These are phyloP conservation scores for Trididemnum nubilum DNA, from an alignment of 23 tunicate species.

Conservation along the genomic window DNA sequence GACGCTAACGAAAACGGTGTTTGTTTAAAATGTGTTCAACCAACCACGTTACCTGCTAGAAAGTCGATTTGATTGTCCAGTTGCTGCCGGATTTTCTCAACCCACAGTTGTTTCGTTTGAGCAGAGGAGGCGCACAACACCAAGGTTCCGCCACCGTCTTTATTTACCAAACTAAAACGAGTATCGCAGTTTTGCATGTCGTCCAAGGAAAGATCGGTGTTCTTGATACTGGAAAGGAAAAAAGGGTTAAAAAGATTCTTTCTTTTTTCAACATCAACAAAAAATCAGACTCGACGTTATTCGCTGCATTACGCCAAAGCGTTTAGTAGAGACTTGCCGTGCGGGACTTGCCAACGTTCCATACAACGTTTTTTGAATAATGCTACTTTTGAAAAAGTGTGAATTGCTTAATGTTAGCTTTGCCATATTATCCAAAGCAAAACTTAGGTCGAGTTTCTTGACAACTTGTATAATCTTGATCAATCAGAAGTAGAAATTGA, in stretches of 20 bases:
- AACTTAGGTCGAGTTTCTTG: too few relatives aligned
- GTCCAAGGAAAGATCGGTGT: slow-evolving; percentile 40
- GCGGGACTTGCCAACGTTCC: too few relatives aligned
- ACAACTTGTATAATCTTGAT: too few relatives aligned
- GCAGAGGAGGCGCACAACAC: slow-evolving; percentile 41
- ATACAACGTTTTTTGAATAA: too few relatives aligned
- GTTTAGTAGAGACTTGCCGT: too few relatives aligned
- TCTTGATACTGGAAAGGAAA: slow-evolving; percentile 63
- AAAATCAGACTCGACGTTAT: not conserved
- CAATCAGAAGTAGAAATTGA: too few relatives aligned
- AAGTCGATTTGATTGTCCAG: slow-evolving; percentile 81
- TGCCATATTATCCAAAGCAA: too few relatives aligned
- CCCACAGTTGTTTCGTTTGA: slow-evolving; percentile 53
- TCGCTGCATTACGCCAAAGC: not conserved
- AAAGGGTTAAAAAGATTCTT: not conserved
- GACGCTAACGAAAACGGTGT: too few relatives aligned
- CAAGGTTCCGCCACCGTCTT: slow-evolving; percentile 30
- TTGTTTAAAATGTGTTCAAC: slow-evolving; percentile 63
- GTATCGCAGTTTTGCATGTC: slow-evolving; percentile 26
- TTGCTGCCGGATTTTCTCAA: slow-evolving; percentile 50
- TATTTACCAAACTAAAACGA: slow-evolving; percentile 36
- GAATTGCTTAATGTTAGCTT: too few relatives aligned
- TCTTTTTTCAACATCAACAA: not conserved
- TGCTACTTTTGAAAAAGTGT: too few relatives aligned
- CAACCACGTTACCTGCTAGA: slow-evolving; percentile 79